These are phyloP conservation scores for Heteromurus nitidus DNA, from an alignment of 2,888 invertebrate genomes.

Conservation along the genomic window DNA sequence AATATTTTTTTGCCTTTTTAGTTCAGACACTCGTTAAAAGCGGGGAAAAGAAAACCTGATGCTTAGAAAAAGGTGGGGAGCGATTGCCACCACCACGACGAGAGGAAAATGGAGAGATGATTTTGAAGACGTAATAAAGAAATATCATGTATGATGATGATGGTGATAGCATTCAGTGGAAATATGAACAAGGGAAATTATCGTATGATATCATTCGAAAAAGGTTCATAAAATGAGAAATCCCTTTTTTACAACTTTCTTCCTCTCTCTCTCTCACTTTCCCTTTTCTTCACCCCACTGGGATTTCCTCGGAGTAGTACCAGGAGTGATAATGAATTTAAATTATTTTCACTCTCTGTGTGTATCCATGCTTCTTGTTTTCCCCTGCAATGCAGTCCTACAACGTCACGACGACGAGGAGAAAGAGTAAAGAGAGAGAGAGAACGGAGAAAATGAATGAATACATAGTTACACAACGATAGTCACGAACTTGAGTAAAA, in stretches of 20 bases:
- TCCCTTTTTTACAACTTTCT: constrained; percentile 18
- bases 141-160: neutral
- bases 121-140: neutral
- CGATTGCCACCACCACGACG: too few relatives aligned
- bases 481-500: constrained; percentile 18
- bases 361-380: neutral
- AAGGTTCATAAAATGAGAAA: constrained; percentile 26
- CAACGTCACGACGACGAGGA: too few relatives aligned
- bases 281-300: too few relatives aligned
- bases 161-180: constrained; percentile 10
- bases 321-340: constrained; percentile 40
- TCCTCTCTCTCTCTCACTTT: neutral
- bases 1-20: too few relatives aligned
- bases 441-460: constrained; percentile 6
- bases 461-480: too few relatives aligned
- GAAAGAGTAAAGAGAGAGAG: too few relatives aligned
- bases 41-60: too few relatives aligned
- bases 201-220: neutral
- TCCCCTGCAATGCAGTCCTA: constrained; percentile 15
- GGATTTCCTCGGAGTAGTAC: neutral
- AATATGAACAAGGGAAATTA: constrained; percentile 8
- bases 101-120: neutral
- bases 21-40: too few relatives aligned
- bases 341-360: constrained; percentile 23
- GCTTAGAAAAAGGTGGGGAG: too few relatives aligned